Conservation (phyloP, 2,113 vertebrate species). For the Antigone vipio region DNA sequence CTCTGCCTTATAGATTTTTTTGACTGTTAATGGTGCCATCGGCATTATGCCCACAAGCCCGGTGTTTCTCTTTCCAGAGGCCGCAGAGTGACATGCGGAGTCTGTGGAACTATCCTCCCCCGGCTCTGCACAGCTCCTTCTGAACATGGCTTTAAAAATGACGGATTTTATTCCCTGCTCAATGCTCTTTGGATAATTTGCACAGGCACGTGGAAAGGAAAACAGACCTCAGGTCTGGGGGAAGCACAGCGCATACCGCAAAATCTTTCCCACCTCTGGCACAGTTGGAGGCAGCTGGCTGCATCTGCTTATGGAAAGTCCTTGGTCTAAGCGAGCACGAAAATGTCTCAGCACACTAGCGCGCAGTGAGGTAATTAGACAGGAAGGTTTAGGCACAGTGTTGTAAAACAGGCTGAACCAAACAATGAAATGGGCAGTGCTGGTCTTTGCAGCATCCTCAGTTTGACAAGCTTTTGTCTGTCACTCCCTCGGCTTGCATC, state of each 20-base stretch:
- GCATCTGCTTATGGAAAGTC: slow-evolving; percentile 18
- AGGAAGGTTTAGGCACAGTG: background rate
- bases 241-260: background rate
- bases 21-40: background rate
- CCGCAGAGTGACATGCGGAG: background rate
- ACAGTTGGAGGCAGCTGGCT: slow-evolving; percentile 34
- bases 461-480: background rate
- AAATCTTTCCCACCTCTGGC: slow-evolving; percentile 35
- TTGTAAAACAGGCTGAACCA: background rate
- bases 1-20: background rate
- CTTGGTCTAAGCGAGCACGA: background rate
- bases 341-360: background rate
- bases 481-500: background rate
- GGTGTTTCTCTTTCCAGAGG: background rate
- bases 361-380: background rate
- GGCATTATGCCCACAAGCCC: background rate
- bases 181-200: background rate
- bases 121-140: background rate
- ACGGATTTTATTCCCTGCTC: background rate
- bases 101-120: background rate
- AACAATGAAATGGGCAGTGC: slow-evolving; percentile 8
- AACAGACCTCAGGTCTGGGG: background rate
- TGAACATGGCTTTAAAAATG: background rate
- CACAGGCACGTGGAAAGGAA: background rate
- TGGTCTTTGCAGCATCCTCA: background rate